phyloP scores from a whole-genome alignment of 1,140 invertebrate species.

The Brachionus sp. region DNA sequence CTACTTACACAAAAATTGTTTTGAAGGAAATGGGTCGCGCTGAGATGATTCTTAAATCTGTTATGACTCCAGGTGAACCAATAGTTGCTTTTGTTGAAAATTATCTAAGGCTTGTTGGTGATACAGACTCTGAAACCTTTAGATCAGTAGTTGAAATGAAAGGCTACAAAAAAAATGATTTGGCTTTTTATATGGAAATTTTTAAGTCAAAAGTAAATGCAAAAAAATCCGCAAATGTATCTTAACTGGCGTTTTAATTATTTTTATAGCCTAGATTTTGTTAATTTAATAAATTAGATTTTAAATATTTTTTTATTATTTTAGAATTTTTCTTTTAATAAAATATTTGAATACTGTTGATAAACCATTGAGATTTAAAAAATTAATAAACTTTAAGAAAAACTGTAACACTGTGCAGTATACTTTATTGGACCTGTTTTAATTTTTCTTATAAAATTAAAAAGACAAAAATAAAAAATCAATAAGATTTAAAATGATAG shows the following conservation, averaged over 20 bases:
- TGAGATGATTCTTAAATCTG: conserved; percentile 76
- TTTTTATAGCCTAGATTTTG: not conserved
- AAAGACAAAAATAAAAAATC: no score
- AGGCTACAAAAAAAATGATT: conserved; percentile 42
- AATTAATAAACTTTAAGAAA: no score
- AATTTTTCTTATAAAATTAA: no score
- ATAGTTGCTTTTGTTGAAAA: conserved; percentile 76
- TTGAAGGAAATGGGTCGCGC: conserved; percentile 94
- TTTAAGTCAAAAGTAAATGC: conserved; percentile 20
- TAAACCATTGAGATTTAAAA: no score
- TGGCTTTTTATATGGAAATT: conserved; percentile 37
- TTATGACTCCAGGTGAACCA: conserved; percentile 85
- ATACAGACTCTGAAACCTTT: conserved; percentile 66
- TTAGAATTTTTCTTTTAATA: no score
- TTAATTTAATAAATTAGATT: not conserved
- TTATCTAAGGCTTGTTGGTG: conserved; percentile 81
- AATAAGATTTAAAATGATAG: no score
- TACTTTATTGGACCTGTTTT: no score
- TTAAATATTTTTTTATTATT: no score
- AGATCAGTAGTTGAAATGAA: conserved; percentile 42
- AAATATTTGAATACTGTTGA: no score
- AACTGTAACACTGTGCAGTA: no score
- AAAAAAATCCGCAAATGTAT: not conserved
- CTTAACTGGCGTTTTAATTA: not conserved
- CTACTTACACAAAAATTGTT: conserved; percentile 73